Base-by-base conservation (phyloP, 1,140 invertebrate species). In the Aphis gossypii region DNA sequence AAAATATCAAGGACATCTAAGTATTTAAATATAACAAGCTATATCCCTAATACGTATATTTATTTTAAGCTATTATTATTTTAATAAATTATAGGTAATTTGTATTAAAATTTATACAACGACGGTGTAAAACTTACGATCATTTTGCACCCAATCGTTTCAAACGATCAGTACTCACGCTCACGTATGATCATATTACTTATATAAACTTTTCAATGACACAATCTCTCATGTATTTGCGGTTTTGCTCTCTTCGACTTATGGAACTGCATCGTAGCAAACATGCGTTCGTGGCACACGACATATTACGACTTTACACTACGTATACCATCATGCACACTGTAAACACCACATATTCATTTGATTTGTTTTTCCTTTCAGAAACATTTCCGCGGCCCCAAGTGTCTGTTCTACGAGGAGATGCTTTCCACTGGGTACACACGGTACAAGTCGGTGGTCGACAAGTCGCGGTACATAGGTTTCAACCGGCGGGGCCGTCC, bases 371-470 rank as follows among this genome's bases (percentile, higher is more conserved):
- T 89, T 93, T 21, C 35, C 51, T 60, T 93, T 94, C 82, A 95
- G 94, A 94, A 95, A 94, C 95, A 95, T 89, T 94, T 95, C 68
- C 95, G 95, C 94, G 95, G 95, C 92, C 95, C 95, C 23, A 95
- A 95, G 94, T 96, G 96, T 94, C 95, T 96, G 94, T 96, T 96
- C 94, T 95, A 95, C 94, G 96, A 96, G 95, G 95, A 95, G 56
- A 95, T 95, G 95, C 76, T 94, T 18, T 95, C 96, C 94, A 95
- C 95, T 93, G 96, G 95, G 30, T 96, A 96, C 94, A 95, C 96
- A 94, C 95, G 95, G 94, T 96, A 96, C 94, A 95, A 95, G 87
- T 96, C 96, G 90, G 96, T 95, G 54, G 95, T 94, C 6, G 95
- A 96, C 93, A 82, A 76, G 51, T 95, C 95, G 25, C 95, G 95